These are phyloP conservation scores for Gymnothorax javanicus DNA, from an alignment of 2,797 vertebrate genomes.

Conservation along the genomic window DNA sequence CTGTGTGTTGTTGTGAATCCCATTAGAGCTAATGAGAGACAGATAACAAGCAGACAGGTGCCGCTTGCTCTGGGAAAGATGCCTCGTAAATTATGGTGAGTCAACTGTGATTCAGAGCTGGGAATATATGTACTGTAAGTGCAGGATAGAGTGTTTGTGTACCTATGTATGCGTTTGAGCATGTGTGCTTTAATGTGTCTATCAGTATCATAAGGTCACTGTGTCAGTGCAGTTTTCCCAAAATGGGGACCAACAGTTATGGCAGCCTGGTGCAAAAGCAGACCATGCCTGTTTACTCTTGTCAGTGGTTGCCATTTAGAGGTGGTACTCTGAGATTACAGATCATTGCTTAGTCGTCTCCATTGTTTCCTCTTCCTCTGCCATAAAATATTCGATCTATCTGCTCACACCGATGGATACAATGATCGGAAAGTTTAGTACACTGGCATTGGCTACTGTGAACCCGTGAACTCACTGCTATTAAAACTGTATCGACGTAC, in stretches of 20 bases:
- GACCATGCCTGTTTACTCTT: not conserved
- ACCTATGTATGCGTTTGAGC: not conserved
- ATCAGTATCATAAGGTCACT: constrained; percentile 27
- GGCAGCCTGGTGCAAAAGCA: constrained; percentile 19
- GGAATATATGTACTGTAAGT: not conserved
- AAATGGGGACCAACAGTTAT: constrained; percentile 12
- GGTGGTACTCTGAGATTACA: not conserved
- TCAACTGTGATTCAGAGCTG: not conserved
- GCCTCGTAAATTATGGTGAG: constrained; percentile 34
- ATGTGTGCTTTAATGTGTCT: not conserved
- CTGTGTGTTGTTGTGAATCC: constrained; percentile 28
- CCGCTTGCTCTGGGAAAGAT: not conserved
- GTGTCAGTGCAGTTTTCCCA: constrained; percentile 36
- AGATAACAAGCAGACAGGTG: constrained; percentile 16
- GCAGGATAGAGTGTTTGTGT: not conserved
- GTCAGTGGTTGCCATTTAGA: not conserved
- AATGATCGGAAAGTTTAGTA: not conserved
- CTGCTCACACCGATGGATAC: not conserved
- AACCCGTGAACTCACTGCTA: not conserved
- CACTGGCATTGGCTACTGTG: not conserved
- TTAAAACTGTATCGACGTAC: too few relatives aligned
- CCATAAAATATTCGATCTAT: not conserved
- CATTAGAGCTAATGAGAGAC: constrained; percentile 27
- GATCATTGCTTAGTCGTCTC: not conserved
- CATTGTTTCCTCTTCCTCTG: not conserved